phyloP scores from a whole-genome alignment of 2,888 invertebrate genomes.

The Gerris lacustris region DNA sequence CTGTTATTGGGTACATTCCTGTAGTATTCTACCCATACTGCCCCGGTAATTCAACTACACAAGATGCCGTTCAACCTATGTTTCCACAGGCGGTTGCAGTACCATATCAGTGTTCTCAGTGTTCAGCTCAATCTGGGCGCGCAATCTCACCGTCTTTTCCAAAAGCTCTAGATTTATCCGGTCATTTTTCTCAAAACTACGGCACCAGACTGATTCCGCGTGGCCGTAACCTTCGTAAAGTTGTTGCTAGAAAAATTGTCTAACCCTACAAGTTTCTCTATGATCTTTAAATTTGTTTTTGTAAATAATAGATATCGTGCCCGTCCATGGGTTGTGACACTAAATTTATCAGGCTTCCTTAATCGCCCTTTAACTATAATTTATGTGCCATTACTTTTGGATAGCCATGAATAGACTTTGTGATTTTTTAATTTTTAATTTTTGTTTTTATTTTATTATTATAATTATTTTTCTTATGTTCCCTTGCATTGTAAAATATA shows the following conservation, averaged over 20 bases:
- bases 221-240: slow-evolving; percentile 17
- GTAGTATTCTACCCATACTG: slow-evolving; percentile 58
- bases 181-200: neutral
- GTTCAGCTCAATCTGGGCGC: slow-evolving; percentile 35
- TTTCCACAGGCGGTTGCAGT: slow-evolving; percentile 50
- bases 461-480: too few relatives aligned
- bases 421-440: neutral
- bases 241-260: slow-evolving; percentile 11
- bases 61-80: slow-evolving; percentile 41
- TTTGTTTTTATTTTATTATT: neutral
- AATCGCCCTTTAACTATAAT: neutral
- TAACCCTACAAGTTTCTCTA: neutral
- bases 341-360: neutral
- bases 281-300: neutral
- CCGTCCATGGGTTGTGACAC: neutral
- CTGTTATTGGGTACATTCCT: slow-evolving; percentile 55
- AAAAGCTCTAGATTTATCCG: neutral
- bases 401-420: neutral
- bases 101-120: slow-evolving; percentile 50
- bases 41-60: slow-evolving; percentile 40
- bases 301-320: neutral
- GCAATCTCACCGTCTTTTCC: slow-evolving; percentile 16
- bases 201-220: slow-evolving; percentile 17
- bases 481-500: too few relatives aligned
- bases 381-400: slow-evolving; percentile 3